Evolutionary conservation across 2,888 invertebrate species (phyloP).

Genomic region (Nomada fucata): DNA sequence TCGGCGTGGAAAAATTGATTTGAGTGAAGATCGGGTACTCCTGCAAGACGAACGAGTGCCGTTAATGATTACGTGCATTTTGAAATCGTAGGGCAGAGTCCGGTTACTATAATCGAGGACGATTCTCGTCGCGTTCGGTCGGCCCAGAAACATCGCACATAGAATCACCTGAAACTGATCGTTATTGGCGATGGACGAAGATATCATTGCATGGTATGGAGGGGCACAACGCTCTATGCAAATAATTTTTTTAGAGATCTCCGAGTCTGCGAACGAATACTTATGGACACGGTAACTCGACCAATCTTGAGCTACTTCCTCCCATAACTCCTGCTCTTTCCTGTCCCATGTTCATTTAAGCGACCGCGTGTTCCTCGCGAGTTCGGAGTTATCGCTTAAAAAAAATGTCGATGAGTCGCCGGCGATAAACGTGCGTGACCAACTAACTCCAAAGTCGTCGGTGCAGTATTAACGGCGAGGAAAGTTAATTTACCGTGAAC

Average conservation of each 20-base stretch:
- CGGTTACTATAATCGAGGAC: too few relatives aligned
- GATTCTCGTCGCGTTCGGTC: too few relatives aligned
- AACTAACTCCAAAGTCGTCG: neutral
- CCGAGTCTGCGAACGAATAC: too few relatives aligned
- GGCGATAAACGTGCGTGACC: neutral
- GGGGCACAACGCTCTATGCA: too few relatives aligned
- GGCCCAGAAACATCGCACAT: too few relatives aligned
- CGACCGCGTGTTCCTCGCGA: neutral
- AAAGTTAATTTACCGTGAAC: constrained; percentile 10
- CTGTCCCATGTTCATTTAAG: too few relatives aligned
- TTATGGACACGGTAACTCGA: neutral
- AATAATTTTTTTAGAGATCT: too few relatives aligned
- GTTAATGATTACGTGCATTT: neutral
- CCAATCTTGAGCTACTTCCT: neutral
- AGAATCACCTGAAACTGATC: too few relatives aligned
- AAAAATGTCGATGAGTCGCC: neutral
- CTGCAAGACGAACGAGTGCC: constrained; percentile 80
- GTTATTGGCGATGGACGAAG: too few relatives aligned
- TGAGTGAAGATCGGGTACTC: constrained; percentile 88
- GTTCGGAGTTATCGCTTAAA: neutral
- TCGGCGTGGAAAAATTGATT: constrained; percentile 89
- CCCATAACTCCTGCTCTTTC: neutral
- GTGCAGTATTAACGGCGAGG: neutral
- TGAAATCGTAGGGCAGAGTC: too few relatives aligned
- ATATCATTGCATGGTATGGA: too few relatives aligned